These are phyloP conservation scores for Corydoras sp. DNA, from an alignment of 2,113 vertebrate genomes.

Conservation along the genomic window DNA sequence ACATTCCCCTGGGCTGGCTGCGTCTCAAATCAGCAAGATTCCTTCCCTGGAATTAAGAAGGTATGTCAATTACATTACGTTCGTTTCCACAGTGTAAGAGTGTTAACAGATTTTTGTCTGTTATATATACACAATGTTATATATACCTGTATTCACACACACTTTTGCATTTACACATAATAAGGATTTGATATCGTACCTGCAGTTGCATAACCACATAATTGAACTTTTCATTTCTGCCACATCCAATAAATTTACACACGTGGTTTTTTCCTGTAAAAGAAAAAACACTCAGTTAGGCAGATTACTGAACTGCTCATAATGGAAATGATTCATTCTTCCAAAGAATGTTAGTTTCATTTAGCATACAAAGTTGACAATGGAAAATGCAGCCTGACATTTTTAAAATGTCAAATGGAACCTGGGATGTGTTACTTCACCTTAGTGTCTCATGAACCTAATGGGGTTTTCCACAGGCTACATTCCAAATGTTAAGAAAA, in stretches of 20 bases:
- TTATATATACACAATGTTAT: background rate
- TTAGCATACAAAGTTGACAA: too few species aligned
- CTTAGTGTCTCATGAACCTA: too few species aligned
- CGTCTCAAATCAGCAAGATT: constrained; percentile 92
- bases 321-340: background rate
- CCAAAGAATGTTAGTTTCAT: too few species aligned
- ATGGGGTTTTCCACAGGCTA: too few species aligned
- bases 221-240: constrained; percentile 96
- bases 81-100: background rate
- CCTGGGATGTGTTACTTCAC: too few species aligned
- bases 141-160: too few species aligned
- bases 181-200: constrained; percentile 60
- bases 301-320: background rate
- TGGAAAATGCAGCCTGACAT: too few species aligned
- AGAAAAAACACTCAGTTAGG: background rate
- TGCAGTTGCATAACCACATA: constrained; percentile 98
- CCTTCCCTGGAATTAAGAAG: constrained; percentile 70
- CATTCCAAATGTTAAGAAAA: too few species aligned
- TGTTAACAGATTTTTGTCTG: too few species aligned
- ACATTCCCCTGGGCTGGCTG: constrained; percentile 90
- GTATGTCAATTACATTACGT: background rate
- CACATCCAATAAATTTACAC: constrained; percentile 95
- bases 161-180: background rate
- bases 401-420: too few species aligned
- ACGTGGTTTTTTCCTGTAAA: constrained; percentile 90